phyloP scores from a whole-genome alignment of 2,888 invertebrate genomes.

The Orthosia gracilis region DNA sequence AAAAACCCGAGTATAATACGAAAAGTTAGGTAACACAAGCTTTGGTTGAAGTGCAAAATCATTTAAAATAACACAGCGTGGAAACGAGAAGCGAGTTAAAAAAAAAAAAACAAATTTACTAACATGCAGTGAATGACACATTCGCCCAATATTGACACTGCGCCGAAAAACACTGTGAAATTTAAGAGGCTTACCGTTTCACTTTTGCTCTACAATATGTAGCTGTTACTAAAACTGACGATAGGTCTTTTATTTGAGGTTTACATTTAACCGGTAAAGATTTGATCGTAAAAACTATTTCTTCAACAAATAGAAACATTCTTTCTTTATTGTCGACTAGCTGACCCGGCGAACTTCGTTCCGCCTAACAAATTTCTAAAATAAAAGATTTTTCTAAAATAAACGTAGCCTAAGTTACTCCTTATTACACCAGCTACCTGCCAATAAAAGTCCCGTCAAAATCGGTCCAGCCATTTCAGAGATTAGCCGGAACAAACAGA shows the following conservation, averaged over 20 bases:
- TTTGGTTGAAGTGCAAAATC: not conserved
- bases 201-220: slow-evolving; percentile 18
- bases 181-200: slow-evolving; percentile 23
- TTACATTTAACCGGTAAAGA: not conserved
- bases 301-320: not conserved
- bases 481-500: too few relatives aligned
- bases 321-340: too few relatives aligned
- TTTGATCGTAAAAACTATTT: not conserved
- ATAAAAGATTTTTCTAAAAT: too few relatives aligned
- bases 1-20: not conserved
- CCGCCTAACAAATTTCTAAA: too few relatives aligned
- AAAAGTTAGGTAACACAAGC: not conserved
- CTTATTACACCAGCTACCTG: too few relatives aligned
- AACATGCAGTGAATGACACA: slow-evolving; percentile 42
- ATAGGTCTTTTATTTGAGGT: not conserved
- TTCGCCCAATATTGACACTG: slow-evolving; percentile 58
- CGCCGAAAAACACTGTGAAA: slow-evolving; percentile 49
- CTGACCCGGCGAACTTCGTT: too few relatives aligned
- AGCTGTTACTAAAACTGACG: slow-evolving; percentile 8
- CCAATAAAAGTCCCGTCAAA: too few relatives aligned
- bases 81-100: slow-evolving; percentile 33
- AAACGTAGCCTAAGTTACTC: too few relatives aligned
- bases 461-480: too few relatives aligned
- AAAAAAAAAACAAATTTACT: slow-evolving; percentile 45
- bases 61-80: slow-evolving; percentile 18